These are phyloP conservation scores for Meloe dianella DNA, from an alignment of 2,888 invertebrate species.

Conservation along the genomic window DNA sequence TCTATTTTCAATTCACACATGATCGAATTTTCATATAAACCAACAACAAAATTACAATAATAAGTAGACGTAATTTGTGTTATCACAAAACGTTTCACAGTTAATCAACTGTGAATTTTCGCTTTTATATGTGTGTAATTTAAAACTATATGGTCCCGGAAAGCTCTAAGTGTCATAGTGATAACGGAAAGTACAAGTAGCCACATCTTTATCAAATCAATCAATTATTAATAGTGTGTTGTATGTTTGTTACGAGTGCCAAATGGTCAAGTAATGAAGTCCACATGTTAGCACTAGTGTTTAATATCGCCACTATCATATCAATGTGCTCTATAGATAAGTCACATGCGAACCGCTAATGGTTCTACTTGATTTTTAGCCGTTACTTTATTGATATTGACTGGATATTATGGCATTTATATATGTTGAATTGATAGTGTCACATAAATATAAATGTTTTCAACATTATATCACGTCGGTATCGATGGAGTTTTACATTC, in stretches of 20 bases:
- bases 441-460: constrained; percentile 11
- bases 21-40: constrained; percentile 31
- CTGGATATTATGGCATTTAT: constrained; percentile 42
- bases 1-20: constrained; percentile 35
- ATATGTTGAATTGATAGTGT: constrained; percentile 18
- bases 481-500: neutral
- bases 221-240: constrained; percentile 50
- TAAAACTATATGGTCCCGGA: neutral
- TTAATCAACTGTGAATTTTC: constrained; percentile 40
- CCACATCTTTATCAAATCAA: constrained; percentile 54
- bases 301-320: constrained; percentile 27
- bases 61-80: constrained; percentile 40
- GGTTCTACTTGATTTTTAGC: constrained; percentile 47
- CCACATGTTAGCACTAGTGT: constrained; percentile 39
- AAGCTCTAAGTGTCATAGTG: neutral
- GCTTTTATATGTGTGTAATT: neutral
- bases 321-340: constrained; percentile 50
- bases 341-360: constrained; percentile 49
- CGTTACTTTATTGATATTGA: constrained; percentile 47
- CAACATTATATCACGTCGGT: constrained; percentile 9
- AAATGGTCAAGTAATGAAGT: constrained; percentile 49
- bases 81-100: constrained; percentile 47
- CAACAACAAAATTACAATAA: constrained; percentile 24
- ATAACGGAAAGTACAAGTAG: constrained; percentile 51
- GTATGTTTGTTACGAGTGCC: constrained; percentile 46